Evolutionary conservation across 2,888 invertebrate genomes (phyloP), one percentile per base, ranked within the genome.

Genomic region (Lasioglossum villosulum): DNA sequence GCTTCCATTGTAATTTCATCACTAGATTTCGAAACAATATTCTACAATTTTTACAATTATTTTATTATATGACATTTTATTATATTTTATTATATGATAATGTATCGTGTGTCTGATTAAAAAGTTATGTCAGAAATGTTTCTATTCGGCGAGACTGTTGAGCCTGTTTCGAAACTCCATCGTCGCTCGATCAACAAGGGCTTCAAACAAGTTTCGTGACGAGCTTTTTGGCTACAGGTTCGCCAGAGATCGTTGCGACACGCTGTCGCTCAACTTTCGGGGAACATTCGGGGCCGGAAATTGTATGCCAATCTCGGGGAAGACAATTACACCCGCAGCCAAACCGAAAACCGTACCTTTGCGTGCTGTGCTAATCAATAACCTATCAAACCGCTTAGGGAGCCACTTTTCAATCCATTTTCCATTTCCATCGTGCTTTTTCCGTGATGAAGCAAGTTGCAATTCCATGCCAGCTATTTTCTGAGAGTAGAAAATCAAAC

Each of bases 351-450:
- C 78, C 83, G 84, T 90, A 86, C 87, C 90, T 84, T 90, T 88
- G 86, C 86, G 78, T 83, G 79, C 83, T 75, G 37, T 68, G 80
- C 63, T 87, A 88, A 91, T 91, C 91, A 88, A 87, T 88, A 91
- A 78, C 82, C 88, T 78, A 91, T 88, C 85, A 88, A 86, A 91
- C 84, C 87, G 86, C 80, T 91, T 91, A 90, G 90, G 89, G 90
- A 81, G 89, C 90, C 88, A 88, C 87, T 92, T 88, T 90, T 90
- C 90, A 90, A 90, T 90, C 90, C 89, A 86, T 89, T 90, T 89
- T 90, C 86, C 89, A 90, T 90, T 90, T 87, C 83, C 88, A 89
- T 86, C 85, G 70, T 80, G 80, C 82, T 90, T 88, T 90, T 45
- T 83, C 75, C 79, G 81, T 79, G 86, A 86, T 82, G 56, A 78